Conservation (phyloP, 2,113 vertebrate species). For the Sminthopsis crassicaudata region DNA sequence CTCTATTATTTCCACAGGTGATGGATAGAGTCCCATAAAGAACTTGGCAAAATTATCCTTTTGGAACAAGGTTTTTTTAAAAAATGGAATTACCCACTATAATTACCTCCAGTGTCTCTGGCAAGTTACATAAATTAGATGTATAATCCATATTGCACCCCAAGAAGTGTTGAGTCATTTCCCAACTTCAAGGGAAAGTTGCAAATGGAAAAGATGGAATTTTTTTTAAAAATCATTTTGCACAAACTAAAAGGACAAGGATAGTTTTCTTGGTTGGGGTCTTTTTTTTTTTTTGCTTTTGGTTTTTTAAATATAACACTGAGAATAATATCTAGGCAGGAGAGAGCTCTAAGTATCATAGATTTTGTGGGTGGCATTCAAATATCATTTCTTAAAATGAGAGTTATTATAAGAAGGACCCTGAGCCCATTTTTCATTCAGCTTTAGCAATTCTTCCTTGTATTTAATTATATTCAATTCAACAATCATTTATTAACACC, state of each 20-base stretch:
- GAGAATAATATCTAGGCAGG: not conserved
- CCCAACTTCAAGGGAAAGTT: not conserved
- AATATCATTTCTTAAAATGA: not conserved
- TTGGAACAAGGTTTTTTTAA: constrained; percentile 21
- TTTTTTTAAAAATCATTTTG: not conserved
- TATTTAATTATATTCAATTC: not conserved
- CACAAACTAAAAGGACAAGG: not conserved
- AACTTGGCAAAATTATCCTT: not conserved
- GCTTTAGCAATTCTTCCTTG: not conserved
- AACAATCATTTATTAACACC: not conserved
- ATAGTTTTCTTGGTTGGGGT: not conserved
- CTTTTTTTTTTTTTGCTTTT: too few species aligned
- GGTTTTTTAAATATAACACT: not conserved
- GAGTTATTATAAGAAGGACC: not conserved
- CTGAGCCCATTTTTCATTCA: not conserved
- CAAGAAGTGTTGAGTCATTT: constrained; percentile 24
- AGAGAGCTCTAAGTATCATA: accelerated
- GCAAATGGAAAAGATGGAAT: not conserved
- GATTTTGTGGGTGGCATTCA: not conserved
- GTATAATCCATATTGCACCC: constrained; percentile 13
- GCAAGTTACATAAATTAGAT: constrained; percentile 43
- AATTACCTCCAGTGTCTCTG: constrained; percentile 55
- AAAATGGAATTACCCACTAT: constrained; percentile 55
- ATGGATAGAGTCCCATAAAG: not conserved
- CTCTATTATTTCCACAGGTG: not conserved